Evolutionary conservation across 2,888 invertebrate genomes (phyloP).

Genomic region (Caenorhabditis uteleia): DNA sequence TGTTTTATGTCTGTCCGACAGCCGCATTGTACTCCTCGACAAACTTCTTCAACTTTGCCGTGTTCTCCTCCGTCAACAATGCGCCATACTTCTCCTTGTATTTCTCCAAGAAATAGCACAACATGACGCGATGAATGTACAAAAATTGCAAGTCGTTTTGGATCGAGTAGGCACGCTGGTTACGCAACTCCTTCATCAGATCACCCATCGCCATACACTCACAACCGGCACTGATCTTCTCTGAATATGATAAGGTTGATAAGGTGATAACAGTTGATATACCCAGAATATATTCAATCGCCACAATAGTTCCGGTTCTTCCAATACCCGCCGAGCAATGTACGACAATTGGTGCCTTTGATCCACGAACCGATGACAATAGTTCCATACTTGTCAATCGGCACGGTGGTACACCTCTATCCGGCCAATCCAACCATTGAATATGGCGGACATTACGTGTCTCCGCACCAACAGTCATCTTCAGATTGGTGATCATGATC

Average conservation of each 20-base stretch:
- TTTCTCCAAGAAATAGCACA: constrained; percentile 56
- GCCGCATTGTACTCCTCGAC: constrained; percentile 47
- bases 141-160: constrained; percentile 59
- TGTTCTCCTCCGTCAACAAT: constrained; percentile 24
- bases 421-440: constrained; percentile 58
- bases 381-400: constrained; percentile 38
- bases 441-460: constrained; percentile 35
- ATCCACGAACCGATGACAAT: constrained; percentile 43
- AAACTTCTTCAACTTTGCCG: constrained; percentile 41
- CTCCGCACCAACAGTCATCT: constrained; percentile 4
- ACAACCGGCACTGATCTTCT: constrained; percentile 30
- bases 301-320: constrained; percentile 54
- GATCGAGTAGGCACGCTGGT: constrained; percentile 52
- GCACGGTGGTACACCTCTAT: constrained; percentile 49
- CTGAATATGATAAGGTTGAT: background rate
- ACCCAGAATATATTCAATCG: constrained; percentile 53
- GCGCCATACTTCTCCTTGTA: constrained; percentile 34
- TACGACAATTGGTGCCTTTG: constrained; percentile 50
- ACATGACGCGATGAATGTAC: constrained; percentile 57
- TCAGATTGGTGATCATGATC: constrained; percentile 22
- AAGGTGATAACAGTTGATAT: background rate
- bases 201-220: constrained; percentile 47
- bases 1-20: too few species aligned
- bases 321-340: constrained; percentile 60
- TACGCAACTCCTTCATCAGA: constrained; percentile 47